Evolutionary conservation across 2,888 invertebrate species (phyloP).

Genomic region (Dusona sp.): DNA sequence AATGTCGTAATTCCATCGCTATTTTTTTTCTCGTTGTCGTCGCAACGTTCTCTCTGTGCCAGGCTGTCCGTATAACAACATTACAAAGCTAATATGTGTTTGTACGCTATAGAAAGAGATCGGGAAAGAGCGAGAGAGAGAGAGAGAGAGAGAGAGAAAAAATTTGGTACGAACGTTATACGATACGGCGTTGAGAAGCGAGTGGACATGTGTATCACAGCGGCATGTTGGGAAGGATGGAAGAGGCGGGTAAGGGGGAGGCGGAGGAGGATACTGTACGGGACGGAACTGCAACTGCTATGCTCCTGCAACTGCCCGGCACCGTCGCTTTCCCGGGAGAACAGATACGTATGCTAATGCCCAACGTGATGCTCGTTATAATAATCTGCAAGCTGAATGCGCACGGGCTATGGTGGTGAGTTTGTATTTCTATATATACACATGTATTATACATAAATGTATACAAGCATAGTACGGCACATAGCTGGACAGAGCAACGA

Average conservation of each 20-base stretch:
- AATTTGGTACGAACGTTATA: slow-evolving; percentile 20
- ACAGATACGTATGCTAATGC: slow-evolving; percentile 82
- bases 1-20: background rate
- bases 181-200: slow-evolving; percentile 23
- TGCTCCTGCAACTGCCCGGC: slow-evolving; percentile 58
- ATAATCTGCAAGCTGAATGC: slow-evolving; percentile 81
- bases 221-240: slow-evolving; percentile 12
- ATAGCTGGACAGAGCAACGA: slow-evolving; percentile 45
- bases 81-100: slow-evolving; percentile 42
- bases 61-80: slow-evolving; percentile 22
- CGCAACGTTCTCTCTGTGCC: background rate
- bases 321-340: slow-evolving; percentile 73
- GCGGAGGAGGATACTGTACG: slow-evolving; percentile 48
- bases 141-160: slow-evolving; percentile 2
- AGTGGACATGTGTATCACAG: slow-evolving; percentile 31
- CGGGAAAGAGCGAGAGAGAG: too few species aligned
- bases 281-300: slow-evolving; percentile 53
- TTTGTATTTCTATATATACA: slow-evolving; percentile 46
- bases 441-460: slow-evolving; percentile 28
- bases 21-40: slow-evolving; percentile 7
- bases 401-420: slow-evolving; percentile 68
- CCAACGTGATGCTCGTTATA: slow-evolving; percentile 81
- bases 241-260: slow-evolving; percentile 4
- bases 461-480: slow-evolving; percentile 6
- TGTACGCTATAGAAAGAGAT: slow-evolving; percentile 20